Evolutionary conservation across 2,797 vertebrate species (phyloP).

Genomic region (Sebastolobus altivelis): DNA sequence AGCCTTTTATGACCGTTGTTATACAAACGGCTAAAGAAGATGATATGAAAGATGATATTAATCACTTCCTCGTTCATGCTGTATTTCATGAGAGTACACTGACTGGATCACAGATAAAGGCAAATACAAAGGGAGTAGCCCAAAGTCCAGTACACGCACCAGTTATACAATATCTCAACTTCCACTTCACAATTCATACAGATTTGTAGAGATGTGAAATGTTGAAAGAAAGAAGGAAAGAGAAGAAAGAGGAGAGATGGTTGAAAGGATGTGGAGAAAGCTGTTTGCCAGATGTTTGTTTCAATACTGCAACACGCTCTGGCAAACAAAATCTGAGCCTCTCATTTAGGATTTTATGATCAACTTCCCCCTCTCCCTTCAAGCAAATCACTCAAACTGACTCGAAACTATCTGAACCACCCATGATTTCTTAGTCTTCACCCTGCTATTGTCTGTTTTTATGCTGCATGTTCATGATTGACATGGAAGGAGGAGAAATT

Average conservation of each 20-base stretch:
- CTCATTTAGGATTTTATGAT: constrained; percentile 46
- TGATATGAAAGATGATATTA: neutral
- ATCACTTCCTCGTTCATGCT: constrained; percentile 9
- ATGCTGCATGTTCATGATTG: neutral
- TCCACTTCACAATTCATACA: constrained; percentile 4
- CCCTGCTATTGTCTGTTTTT: constrained; percentile 1
- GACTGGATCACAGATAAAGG: constrained; percentile 8
- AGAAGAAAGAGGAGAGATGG: neutral
- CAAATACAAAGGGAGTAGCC: constrained; percentile 7
- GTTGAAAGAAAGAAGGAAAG: constrained; percentile 21
- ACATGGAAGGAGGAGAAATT: constrained; percentile 5
- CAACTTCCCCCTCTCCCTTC: constrained; percentile 19
- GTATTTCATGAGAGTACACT: constrained; percentile 3
- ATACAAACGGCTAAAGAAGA: constrained; percentile 37
- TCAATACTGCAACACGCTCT: constrained; percentile 45
- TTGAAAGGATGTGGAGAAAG: constrained; percentile 46
- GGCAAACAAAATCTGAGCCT: constrained; percentile 49
- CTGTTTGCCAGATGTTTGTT: constrained; percentile 77
- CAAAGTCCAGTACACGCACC: neutral
- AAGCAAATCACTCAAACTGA: constrained; percentile 20
- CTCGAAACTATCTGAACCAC: neutral
- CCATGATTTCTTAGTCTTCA: neutral
- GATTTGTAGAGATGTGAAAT: constrained; percentile 14
- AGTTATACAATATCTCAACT: neutral
- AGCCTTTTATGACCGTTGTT: constrained; percentile 34